A percentile compares a stretch with the other conserved stretches of the same genome.
phyloP scores from a whole-genome alignment of 1,140 invertebrate species.

The fruit fly (Drosophila melanogaster) region Release_6_plus_ISO1_MT NT_037436.4:13868001-13868500 shows the following conservation, averaged over 20 bases:
- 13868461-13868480: constrained; percentile 65
- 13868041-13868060: constrained; percentile 35
- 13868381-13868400: constrained; percentile 15
- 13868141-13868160: constrained; percentile 78
- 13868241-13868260: constrained; percentile 78
- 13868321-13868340: constrained; percentile 58
- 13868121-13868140: constrained; percentile 76
- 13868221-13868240: constrained; percentile 45
- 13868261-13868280: constrained; percentile 81
- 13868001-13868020: constrained; percentile 38
- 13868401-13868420: constrained; percentile 66
- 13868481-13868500: constrained; percentile 58
- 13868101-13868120: constrained; percentile 45
- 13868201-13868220: constrained; percentile 55
- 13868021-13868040: constrained; percentile 31
- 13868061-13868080: constrained; percentile 67
- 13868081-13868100: constrained; percentile 58
- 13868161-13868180: constrained; percentile 37
- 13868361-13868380: constrained; percentile 29
- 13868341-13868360: constrained; percentile 10
- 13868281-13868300: constrained; percentile 77
- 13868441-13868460: constrained; percentile 65
- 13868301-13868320: constrained; percentile 52
- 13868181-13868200: constrained; percentile 31
- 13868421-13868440: constrained; percentile 53